phyloP scores from a whole-genome alignment of 1,140 invertebrate species.

The Sarcophaga bullata region DNA sequence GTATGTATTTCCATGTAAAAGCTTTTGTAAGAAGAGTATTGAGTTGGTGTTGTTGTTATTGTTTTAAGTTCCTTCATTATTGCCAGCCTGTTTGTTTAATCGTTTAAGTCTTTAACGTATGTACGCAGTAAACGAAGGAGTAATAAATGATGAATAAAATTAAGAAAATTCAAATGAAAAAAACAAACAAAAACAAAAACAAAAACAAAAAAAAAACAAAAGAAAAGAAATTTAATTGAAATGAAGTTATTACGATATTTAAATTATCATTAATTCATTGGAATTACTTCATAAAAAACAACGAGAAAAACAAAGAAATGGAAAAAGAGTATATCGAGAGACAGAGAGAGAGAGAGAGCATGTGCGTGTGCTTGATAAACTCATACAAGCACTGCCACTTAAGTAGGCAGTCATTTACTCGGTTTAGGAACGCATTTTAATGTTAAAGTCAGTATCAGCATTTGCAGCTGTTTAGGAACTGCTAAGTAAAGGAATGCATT shows the following conservation, averaged over 20 bases:
- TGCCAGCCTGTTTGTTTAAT: background rate
- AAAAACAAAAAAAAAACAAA: too few species aligned
- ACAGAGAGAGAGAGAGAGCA: background rate
- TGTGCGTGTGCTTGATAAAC: conserved; percentile 28
- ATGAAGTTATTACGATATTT: conserved; percentile 25
- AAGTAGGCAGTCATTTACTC: conserved; percentile 7
- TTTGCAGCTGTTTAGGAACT: background rate
- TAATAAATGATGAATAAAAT: too few species aligned
- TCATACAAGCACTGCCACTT: background rate
- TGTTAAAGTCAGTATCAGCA: background rate
- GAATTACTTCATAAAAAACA: conserved; percentile 29
- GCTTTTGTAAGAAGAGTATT: too few species aligned
- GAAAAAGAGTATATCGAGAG: background rate
- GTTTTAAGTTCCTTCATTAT: background rate
- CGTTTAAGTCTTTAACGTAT: conserved; percentile 1
- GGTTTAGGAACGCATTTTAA: background rate
- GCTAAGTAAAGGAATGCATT: too few species aligned
- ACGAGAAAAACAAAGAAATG: too few species aligned
- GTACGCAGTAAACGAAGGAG: background rate
- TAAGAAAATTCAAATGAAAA: too few species aligned
- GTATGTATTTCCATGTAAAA: too few species aligned
- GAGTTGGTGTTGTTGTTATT: background rate
- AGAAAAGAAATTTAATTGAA: background rate
- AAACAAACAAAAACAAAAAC: too few species aligned
- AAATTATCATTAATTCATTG: conserved; percentile 38